Conservation (phyloP, 2,888 invertebrate species). For the Coenonympha arcania region DNA sequence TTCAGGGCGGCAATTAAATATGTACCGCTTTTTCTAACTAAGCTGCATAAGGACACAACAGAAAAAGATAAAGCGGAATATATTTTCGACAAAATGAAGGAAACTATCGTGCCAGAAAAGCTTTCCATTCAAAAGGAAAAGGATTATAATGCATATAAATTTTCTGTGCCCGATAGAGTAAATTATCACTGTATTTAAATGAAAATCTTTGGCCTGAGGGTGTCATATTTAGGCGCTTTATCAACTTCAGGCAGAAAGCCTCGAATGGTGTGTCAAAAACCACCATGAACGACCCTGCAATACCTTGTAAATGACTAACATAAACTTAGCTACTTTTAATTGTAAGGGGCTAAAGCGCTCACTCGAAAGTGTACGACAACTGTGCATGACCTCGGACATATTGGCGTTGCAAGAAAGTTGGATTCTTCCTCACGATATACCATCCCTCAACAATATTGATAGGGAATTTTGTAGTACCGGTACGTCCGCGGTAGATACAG, state of each 20-base stretch:
- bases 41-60: neutral
- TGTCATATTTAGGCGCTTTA: slow-evolving; percentile 9
- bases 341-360: too few relatives aligned
- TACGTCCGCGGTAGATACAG: too few relatives aligned
- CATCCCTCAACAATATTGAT: neutral
- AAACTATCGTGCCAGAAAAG: too few relatives aligned
- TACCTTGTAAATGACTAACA: too few relatives aligned
- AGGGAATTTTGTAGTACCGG: too few relatives aligned
- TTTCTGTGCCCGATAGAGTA: too few relatives aligned
- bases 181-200: too few relatives aligned
- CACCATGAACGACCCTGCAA: too few relatives aligned
- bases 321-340: too few relatives aligned
- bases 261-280: neutral
- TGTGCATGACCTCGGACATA: slow-evolving; percentile 10
- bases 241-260: slow-evolving; percentile 5
- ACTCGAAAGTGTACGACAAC: slow-evolving; percentile 1
- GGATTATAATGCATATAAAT: too few relatives aligned
- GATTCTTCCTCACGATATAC: slow-evolving; percentile 18
- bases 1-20: neutral
- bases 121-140: too few relatives aligned
- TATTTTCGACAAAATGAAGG: too few relatives aligned
- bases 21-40: neutral
- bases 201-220: slow-evolving; percentile 13
- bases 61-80: neutral
- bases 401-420: slow-evolving; percentile 22